Evolutionary conservation across 2,888 invertebrate species (phyloP), one percentile per base, ranked within the genome.

Genomic region (Norana najaformis): DNA sequence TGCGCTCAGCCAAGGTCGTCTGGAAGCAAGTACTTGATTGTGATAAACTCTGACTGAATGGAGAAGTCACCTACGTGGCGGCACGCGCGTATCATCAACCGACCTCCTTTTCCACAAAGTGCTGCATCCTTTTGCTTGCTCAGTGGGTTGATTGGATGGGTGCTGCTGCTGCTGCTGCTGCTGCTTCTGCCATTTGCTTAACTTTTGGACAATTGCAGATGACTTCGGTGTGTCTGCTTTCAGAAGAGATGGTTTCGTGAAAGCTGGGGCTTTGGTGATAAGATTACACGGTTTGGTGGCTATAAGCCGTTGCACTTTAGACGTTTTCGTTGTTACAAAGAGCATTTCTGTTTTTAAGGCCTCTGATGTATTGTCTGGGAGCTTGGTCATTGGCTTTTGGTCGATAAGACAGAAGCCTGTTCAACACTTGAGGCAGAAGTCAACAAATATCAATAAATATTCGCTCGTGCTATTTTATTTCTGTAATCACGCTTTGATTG

Each of bases 351-450:
- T n/a, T 69, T 69, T 69, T 69, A 6, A 69, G n/a, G 13, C 69
- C 30, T n/a, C 69, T 69, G 69, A 69, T 69, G n/a, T 69, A 69
- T 69, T n/a, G 69, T 69, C 69, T n/a, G 30, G 69, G 11, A 5
- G n/a, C n/a, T 69, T 69, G 69, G 3, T 69, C 69, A n/a, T 69
- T n/a, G 69, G 8, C 69, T 69, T 30, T 69, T 69, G 69, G 30
- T 69, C n/a, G 69, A 69, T 69, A 69, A 69, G n/a, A n/a, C 30
- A n/a, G 69, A 69, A 69, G 69, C 11, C 69, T 69, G 69, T 0
- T 69, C 69, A n/a, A 69, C 69, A 69, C 69, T 69, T 69, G 69
- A 69, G 69, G 69, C 69, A 69, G 69, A 69, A n/a, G 69, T n/a
- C 69, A n/a, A 16, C 69, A n/a, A 69, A 69, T 69, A 69, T 69